Evolutionary conservation across 2,888 invertebrate species (phyloP), one percentile per base, ranked within the genome.

Genomic region (Epirrhoe tristata): DNA sequence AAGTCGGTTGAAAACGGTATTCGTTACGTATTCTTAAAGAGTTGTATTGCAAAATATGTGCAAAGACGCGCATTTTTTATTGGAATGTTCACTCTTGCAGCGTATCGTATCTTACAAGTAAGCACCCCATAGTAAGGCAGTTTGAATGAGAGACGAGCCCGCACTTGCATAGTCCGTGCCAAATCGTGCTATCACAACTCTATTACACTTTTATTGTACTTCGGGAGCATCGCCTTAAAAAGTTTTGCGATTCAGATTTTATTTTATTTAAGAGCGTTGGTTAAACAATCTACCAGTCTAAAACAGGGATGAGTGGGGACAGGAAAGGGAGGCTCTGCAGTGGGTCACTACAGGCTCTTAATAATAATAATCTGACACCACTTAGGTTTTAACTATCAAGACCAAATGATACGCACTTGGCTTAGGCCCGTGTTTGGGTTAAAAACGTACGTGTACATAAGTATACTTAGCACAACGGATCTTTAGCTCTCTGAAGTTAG

Each of bases 141-240:
- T 58, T 56, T 12, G 17, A 69, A 54, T 66, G 58, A 59, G 48
- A 53, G 66, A 66, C 53, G 52, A 71, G 57, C 64, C 63, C 70
- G 67, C 67, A 63, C 56, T 63, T 43, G 60, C 54, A 43, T 24
- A 7, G 43, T 39, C 57, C 32, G 58, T 67, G 67, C 67, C 67
- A 67, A 67, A 63, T 67, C 52, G 58, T 8, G 12, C 58, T 55
- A 67, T 63, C 51, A 62, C 57, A 54, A 58, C 54, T 17, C 66
- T 62, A 58, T 66, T 54, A 53, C 53, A 58, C 31, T 66, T 60
- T 66, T 66, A 66, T 60, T 60, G 52, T 52, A 58, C 52, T 50
- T 50, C 24, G 39, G 5, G 54, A 39, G 52, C 14, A 54, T 54
- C 16, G 52, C 6, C 52, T 48, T 48, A 0, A 31, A 16, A 57